Percentiles rank a stretch among this genome's conserved stretches.
Evolutionary conservation across 92 coral and sea anemone genomes (phyloP).

Genomic region (Ricordea florida): DNA sequence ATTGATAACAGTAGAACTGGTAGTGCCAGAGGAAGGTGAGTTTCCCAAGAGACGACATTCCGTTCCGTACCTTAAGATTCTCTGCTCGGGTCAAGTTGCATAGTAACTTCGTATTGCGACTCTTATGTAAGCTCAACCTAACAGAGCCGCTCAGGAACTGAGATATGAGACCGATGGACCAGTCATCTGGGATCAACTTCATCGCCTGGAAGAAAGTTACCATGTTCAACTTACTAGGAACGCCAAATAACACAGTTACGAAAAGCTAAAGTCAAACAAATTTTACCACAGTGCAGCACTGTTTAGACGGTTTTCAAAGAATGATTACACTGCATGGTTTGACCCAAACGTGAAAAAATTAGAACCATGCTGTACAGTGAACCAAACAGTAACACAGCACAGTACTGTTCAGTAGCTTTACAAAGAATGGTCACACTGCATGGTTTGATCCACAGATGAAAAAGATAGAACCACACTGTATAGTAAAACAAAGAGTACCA

Average conservation of each 20-base stretch:
- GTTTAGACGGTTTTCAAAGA: background rate
- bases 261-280: background rate
- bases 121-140: constrained; percentile 84
- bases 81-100: constrained; percentile 69
- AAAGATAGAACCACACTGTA: too few species aligned
- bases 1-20: too few species aligned
- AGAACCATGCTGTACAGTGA: too few species aligned
- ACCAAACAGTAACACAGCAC: too few species aligned
- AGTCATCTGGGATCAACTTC: constrained; percentile 89
- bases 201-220: constrained; percentile 52
- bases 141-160: constrained; percentile 91
- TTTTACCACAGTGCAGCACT: background rate
- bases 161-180: constrained; percentile 93
- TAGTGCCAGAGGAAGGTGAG: too few species aligned
- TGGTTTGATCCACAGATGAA: too few species aligned
- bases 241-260: background rate
- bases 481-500: too few species aligned
- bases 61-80: constrained; percentile 70
- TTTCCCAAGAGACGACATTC: too few species aligned
- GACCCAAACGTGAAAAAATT: too few species aligned
- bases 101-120: constrained; percentile 66
- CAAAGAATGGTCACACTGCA: too few species aligned
- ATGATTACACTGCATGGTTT: too few species aligned
- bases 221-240: background rate
- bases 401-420: too few species aligned